Percentiles rank a stretch among this genome's conserved stretches.
Conservation (phyloP, 2,888 invertebrate genomes). For the Lissocephala sabroskyi region DNA sequence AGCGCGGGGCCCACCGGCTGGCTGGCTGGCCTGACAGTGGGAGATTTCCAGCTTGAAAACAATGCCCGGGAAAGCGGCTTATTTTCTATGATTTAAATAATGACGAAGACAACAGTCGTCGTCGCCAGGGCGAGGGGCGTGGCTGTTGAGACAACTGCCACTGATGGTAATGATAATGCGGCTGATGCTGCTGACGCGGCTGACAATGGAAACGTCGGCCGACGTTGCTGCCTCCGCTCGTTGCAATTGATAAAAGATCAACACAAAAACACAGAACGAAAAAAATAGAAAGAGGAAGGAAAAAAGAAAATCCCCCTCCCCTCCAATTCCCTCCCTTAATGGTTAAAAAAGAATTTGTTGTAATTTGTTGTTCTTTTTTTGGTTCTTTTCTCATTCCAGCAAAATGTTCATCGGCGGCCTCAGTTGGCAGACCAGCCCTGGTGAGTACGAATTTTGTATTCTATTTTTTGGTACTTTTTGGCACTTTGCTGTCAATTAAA, state of each 20-base stretch:
- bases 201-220: constrained; percentile 4
- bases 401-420: constrained; percentile 99
- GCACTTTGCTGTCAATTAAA: no score
- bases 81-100: constrained; percentile 68
- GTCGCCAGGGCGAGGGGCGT: neutral
- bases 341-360: no score
- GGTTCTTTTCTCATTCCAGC: constrained; percentile 78
- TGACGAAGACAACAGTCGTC: constrained; percentile 60
- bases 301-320: no score
- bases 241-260: constrained; percentile 23
- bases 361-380: constrained; percentile 27
- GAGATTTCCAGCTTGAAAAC: constrained; percentile 62
- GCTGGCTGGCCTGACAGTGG: constrained; percentile 25
- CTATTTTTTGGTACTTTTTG: no score
- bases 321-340: no score
- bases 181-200: constrained; percentile 18
- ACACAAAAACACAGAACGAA: neutral
- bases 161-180: constrained; percentile 10
- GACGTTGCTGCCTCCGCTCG: neutral
- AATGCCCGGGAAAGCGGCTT: constrained; percentile 69
- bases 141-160: constrained; percentile 6
- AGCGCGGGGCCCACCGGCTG: constrained; percentile 4
- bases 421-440: constrained; percentile 99
- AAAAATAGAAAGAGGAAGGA: neutral
- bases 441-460: no score